Evolutionary conservation across 2,888 invertebrate species (phyloP).

Genomic region (Cataglyphis rosenhaueri): DNA sequence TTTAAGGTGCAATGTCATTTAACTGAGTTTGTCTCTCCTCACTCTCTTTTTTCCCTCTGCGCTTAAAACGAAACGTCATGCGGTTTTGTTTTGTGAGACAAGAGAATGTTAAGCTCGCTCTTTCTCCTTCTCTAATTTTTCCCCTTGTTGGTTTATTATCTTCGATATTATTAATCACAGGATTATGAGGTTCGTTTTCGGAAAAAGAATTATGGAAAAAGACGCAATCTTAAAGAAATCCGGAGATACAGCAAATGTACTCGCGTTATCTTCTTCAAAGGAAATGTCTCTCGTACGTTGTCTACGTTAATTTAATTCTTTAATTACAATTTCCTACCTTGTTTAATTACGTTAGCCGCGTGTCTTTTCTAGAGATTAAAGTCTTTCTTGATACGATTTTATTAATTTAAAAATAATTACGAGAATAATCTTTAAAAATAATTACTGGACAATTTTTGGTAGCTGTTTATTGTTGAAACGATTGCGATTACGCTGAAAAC

Average conservation of each 20-base stretch:
- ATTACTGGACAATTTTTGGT: conserved; percentile 30
- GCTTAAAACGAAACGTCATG: conserved; percentile 15
- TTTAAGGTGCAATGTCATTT: conserved; percentile 43
- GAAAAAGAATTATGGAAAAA: conserved; percentile 42
- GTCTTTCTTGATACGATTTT: conserved; percentile 4
- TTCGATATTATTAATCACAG: conserved; percentile 41
- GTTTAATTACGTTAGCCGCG: conserved; percentile 62
- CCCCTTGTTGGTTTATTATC: conserved; percentile 34
- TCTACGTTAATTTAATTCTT: conserved; percentile 62
- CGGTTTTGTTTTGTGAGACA: conserved; percentile 34
- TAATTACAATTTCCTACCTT: conserved; percentile 59
- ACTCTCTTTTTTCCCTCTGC: background rate
- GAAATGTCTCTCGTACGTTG: conserved; percentile 38
- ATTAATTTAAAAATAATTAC: conserved; percentile 39
- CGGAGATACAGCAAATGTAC: conserved; percentile 18
- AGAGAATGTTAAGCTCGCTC: conserved; percentile 31
- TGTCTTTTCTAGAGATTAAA: conserved; percentile 27
- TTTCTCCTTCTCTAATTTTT: conserved; percentile 7
- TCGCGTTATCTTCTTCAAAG: conserved; percentile 27
- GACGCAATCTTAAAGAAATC: conserved; percentile 42
- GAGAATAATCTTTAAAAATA: conserved; percentile 32
- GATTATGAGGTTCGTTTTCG: conserved; percentile 7
- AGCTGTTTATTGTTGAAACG: conserved; percentile 40
- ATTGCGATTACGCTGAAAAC: conserved; percentile 13
- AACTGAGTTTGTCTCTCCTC: conserved; percentile 34